Evolutionary conservation across 2,113 vertebrate genomes (phyloP).

Genomic region (Nothocercus julius): DNA sequence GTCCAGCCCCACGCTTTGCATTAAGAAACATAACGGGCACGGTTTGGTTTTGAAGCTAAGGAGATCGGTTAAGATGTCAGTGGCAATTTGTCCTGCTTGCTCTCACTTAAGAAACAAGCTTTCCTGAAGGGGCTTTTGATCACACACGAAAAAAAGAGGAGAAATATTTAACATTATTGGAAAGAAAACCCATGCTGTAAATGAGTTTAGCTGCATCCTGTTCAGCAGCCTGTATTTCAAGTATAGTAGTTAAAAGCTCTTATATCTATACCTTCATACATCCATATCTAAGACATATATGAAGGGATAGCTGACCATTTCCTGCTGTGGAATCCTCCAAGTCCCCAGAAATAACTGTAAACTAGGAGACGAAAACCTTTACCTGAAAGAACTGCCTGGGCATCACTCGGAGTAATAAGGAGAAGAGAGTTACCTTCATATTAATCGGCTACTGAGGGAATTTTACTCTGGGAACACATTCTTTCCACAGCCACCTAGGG

Average conservation of each 20-base stretch:
- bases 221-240: not conserved
- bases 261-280: not conserved
- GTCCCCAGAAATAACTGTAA: not conserved
- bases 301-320: not conserved
- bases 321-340: not conserved
- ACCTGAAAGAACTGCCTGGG: not conserved
- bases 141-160: not conserved
- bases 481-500: not conserved
- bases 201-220: not conserved
- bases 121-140: not conserved
- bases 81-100: not conserved
- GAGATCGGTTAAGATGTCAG: not conserved
- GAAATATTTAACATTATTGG: not conserved
- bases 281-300: not conserved
- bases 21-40: not conserved
- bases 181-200: not conserved
- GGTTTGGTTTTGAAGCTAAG: not conserved
- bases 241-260: not conserved
- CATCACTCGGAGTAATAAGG: not conserved
- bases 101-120: not conserved
- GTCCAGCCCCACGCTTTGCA: fast-evolving
- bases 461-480: not conserved
- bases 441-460: not conserved
- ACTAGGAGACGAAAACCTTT: not conserved
- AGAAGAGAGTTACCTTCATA: not conserved